phyloP scores from a whole-genome alignment of 2,113 vertebrate species.

The Tachysurus fulvidraco region DNA sequence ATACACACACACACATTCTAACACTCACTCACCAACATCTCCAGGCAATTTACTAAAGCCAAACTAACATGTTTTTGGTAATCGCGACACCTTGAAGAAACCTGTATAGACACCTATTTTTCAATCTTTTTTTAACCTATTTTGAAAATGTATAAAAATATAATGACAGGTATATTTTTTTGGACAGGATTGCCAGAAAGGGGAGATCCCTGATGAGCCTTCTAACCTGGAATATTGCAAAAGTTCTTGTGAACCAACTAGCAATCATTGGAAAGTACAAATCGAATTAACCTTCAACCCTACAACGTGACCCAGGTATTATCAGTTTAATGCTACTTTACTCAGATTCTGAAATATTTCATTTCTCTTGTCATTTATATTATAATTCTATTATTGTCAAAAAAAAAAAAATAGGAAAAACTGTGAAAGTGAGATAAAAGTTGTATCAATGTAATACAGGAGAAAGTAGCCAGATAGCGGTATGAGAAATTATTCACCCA shows the following conservation, averaged over 20 bases:
- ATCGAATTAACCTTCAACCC: neutral
- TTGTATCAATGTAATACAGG: constrained; percentile 26
- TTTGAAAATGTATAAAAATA: neutral
- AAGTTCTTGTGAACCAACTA: neutral
- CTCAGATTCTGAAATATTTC: neutral
- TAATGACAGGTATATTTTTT: neutral
- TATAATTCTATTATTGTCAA: too few species aligned
- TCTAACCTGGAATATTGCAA: neutral
- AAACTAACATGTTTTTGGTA: neutral
- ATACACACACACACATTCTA: neutral
- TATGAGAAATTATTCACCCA: constrained; percentile 46
- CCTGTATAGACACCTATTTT: neutral
- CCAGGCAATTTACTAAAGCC: too few species aligned
- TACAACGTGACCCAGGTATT: neutral
- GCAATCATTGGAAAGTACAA: neutral
- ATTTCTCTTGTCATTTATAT: neutral
- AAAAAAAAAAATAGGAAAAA: neutral
- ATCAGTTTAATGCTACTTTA: neutral
- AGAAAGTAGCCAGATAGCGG: constrained; percentile 18
- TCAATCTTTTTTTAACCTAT: neutral
- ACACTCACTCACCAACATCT: too few species aligned
- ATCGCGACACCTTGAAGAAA: neutral
- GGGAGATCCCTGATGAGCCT: neutral
- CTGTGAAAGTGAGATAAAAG: constrained; percentile 27
- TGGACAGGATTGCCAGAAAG: neutral